phyloP scores from a whole-genome alignment of 2,888 invertebrate genomes.

The Drosophila kuntzei region DNA sequence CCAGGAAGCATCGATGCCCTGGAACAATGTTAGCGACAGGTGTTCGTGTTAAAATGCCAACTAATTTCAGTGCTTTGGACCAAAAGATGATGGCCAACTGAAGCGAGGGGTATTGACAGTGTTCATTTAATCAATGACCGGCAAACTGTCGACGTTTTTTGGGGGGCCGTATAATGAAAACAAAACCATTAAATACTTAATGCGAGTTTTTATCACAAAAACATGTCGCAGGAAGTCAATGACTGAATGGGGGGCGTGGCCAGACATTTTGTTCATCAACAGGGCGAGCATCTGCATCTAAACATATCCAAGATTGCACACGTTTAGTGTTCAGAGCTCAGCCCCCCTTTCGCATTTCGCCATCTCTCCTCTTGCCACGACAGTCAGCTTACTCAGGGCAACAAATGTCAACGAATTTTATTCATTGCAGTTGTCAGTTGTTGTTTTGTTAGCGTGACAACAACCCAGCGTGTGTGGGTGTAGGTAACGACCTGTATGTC shows the following conservation, averaged over 20 bases:
- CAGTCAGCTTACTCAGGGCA: conserved; percentile 69
- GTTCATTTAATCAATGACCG: conserved; percentile 69
- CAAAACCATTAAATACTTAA: conserved; percentile 72
- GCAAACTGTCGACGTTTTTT: conserved; percentile 49
- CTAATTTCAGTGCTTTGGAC: conserved; percentile 78
- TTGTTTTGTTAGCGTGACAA: conserved; percentile 43
- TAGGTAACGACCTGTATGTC: conserved; percentile 49
- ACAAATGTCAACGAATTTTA: conserved; percentile 75
- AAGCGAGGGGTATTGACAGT: background rate
- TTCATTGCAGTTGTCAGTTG: conserved; percentile 60
- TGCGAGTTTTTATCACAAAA: conserved; percentile 57
- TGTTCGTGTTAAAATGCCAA: conserved; percentile 82
- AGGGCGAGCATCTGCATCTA: conserved; percentile 49
- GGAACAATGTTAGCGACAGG: conserved; percentile 65
- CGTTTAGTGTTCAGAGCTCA: conserved; percentile 27
- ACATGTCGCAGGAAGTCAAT: conserved; percentile 72
- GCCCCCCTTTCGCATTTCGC: background rate
- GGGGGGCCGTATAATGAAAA: conserved; percentile 64
- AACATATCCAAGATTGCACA: conserved; percentile 63
- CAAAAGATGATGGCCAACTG: conserved; percentile 50
- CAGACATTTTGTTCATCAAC: conserved; percentile 46
- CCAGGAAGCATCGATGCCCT: conserved; percentile 39
- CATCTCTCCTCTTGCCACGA: background rate
- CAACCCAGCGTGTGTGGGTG: conserved; percentile 59
- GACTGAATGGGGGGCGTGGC: conserved; percentile 53